Evolutionary conservation across 1,140 invertebrate genomes (phyloP), one percentile per base, ranked within the genome.

Genomic region (Theocolax elegans): DNA sequence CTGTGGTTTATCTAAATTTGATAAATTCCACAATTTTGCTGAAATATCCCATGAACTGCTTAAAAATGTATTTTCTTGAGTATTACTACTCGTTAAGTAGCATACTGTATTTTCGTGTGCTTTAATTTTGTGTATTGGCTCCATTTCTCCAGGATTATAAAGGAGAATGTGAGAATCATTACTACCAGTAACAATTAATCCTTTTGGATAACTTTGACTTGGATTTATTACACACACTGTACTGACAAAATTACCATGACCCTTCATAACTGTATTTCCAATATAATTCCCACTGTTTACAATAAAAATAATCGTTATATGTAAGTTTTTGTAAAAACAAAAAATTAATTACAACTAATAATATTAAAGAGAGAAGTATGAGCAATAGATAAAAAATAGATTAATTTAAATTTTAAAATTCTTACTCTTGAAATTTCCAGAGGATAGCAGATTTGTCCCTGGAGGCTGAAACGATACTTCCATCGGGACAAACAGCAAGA

Each of bases 31-130:
- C 19, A 97, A 85, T 77, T 91, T 90, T 0, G 93, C 94, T 13
- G 93, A 94, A 72, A 89, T 89, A 80, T 98, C 97, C 96, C 96
- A 98, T 12, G 96, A 98, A 46, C 95, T 93, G 78, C 92, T 95
- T 17, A 92, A 78, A 79, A 94, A 87, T 17, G 89, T 87, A 31
- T 79, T 83, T 9, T 76, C 58, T 51, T 88, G 86, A 3, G 35
- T 13, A 56, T 86, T 87, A 4, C 90, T 89, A 67, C 87, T 80
- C 42, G 83, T 87, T 21, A 94, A 81, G 67, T 88, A 86, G 83
- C 92, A 93, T 0, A 95, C 90, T 44, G 92, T 93, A 79, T 93
- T 91, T 67, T 91, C 89, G 81, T 98, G 96, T 7, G 93, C 94
- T 72, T 90, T 89, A 6, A 97, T 86, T 42, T 88, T 90, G 8